phyloP scores from a whole-genome alignment of 2,888 invertebrate genomes.

The Rambutsinella grinnellia region DNA sequence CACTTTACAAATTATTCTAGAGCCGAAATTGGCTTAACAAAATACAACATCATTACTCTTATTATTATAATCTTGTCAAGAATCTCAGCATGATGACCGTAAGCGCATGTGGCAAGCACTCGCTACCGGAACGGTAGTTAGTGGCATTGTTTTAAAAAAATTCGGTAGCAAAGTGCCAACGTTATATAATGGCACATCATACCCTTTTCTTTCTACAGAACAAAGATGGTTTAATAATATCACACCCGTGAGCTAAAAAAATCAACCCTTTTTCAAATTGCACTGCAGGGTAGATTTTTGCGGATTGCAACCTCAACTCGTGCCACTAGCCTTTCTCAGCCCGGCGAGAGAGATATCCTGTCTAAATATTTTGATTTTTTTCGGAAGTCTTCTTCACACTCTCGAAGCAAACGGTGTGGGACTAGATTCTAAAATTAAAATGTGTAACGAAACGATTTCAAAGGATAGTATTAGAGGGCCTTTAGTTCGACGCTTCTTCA shows the following conservation, averaged over 20 bases:
- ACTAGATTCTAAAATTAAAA: not conserved
- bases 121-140: not conserved
- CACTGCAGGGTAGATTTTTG: not conserved
- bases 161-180: not conserved
- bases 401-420: too few species aligned
- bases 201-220: not conserved
- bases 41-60: not conserved
- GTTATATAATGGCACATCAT: not conserved
- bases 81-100: not conserved
- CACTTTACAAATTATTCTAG: not conserved
- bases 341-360: not conserved
- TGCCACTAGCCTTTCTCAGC: not conserved
- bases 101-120: not conserved
- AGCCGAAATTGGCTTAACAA: not conserved
- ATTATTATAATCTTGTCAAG: not conserved
- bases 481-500: not conserved
- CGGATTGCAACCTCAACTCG: not conserved
- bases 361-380: not conserved
- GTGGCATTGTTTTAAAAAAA: too few species aligned
- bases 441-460: not conserved
- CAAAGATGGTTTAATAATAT: not conserved
- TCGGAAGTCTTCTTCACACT: not conserved
- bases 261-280: not conserved
- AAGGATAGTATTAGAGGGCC: not conserved
- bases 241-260: too few species aligned